Evolutionary conservation across 2,797 vertebrate genomes (phyloP).

Genomic region (Pachyuromys duprasi): DNA sequence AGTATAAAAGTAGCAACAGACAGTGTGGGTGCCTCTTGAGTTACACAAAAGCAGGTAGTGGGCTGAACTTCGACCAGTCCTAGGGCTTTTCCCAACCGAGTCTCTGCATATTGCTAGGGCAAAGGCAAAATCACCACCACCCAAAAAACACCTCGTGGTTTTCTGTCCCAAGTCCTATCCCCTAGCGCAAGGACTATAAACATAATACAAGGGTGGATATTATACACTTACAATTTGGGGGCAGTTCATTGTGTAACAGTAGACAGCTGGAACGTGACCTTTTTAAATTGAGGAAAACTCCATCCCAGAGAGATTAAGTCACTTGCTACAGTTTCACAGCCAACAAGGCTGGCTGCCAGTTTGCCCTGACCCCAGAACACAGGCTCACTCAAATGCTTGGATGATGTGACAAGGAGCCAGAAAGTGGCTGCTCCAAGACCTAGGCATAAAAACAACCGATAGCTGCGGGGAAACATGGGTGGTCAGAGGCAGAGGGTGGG

Average conservation of each 20-base stretch:
- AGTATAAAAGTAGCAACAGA: not conserved
- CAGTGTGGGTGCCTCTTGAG: not conserved
- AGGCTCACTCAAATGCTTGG: not conserved
- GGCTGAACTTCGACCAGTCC: not conserved
- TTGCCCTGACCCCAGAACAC: conserved; percentile 3
- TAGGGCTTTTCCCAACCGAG: not conserved
- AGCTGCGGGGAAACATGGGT: accelerated
- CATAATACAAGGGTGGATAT: not conserved
- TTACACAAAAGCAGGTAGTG: not conserved
- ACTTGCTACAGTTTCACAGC: not conserved
- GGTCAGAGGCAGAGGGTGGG: not conserved
- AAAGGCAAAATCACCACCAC: not conserved
- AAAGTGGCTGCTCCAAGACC: not conserved
- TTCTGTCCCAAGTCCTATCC: not conserved
- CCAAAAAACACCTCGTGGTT: not conserved
- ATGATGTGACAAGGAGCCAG: not conserved
- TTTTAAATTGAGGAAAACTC: not conserved
- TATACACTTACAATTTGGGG: not conserved
- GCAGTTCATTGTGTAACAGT: not conserved
- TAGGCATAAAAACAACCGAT: not conserved
- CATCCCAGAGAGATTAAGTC: not conserved
- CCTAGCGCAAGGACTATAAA: not conserved
- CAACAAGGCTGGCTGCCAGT: not conserved
- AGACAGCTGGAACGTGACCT: not conserved
- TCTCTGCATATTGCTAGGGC: not conserved